Conservation (phyloP, 1,140 invertebrate genomes). For the Leucophenga varia region DNA sequence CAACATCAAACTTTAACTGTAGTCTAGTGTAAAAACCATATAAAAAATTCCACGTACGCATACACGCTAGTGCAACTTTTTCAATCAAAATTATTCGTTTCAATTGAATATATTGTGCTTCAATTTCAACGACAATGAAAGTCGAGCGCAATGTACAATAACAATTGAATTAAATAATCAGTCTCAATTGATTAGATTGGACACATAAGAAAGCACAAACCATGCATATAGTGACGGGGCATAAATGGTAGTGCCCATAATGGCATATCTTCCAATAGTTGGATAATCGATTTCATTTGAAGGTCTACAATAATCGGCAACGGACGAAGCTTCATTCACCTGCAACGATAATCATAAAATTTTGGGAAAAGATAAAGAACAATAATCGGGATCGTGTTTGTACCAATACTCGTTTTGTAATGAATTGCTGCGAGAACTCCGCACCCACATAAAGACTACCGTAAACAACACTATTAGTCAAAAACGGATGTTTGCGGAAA, state of each 20-base stretch:
- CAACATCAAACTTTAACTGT: too few relatives aligned
- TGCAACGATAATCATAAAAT: slow-evolving; percentile 15
- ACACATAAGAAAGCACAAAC: too few relatives aligned
- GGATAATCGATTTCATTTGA: slow-evolving; percentile 60
- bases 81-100: too few relatives aligned
- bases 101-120: too few relatives aligned
- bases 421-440: slow-evolving; percentile 75
- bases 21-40: too few relatives aligned
- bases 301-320: slow-evolving; percentile 7
- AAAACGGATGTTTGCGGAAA: slow-evolving; percentile 62
- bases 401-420: slow-evolving; percentile 66
- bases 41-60: too few relatives aligned
- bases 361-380: too few relatives aligned
- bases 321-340: slow-evolving; percentile 15
- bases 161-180: background rate
- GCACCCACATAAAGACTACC: slow-evolving; percentile 76
- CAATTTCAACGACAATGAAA: too few relatives aligned
- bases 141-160: too few relatives aligned
- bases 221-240: slow-evolving; percentile 65
- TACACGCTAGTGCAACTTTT: too few relatives aligned
- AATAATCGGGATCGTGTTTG: too few relatives aligned
- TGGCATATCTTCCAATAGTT: slow-evolving; percentile 61
- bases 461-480: slow-evolving; percentile 74
- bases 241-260: slow-evolving; percentile 64
- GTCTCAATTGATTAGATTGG: background rate